phyloP scores from a whole-genome alignment of 2,888 invertebrate species.

The Anagyrus pseudococci region DNA sequence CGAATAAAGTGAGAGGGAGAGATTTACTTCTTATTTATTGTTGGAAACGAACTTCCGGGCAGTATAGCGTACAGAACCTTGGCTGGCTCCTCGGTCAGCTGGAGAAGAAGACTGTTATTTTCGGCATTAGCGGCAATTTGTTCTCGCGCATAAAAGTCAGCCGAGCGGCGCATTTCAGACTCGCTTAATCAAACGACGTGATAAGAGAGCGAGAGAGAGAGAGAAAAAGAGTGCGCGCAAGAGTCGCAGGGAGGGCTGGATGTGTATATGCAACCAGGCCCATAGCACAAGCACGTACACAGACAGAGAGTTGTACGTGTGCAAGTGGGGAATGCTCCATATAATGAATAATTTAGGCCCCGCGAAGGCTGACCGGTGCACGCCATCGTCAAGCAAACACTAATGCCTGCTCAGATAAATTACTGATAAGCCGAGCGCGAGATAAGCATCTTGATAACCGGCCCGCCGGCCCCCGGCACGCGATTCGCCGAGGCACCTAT shows the following conservation, averaged over 20 bases:
- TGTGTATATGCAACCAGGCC: not conserved
- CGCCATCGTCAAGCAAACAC: slow-evolving; percentile 60
- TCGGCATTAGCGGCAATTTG: slow-evolving; percentile 39
- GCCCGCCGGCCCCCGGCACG: slow-evolving; percentile 45
- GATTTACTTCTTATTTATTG: slow-evolving; percentile 28
- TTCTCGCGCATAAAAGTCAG: slow-evolving; percentile 36
- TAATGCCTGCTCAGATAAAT: slow-evolving; percentile 62
- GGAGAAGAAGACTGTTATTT: slow-evolving; percentile 16
- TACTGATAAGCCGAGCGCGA: slow-evolving; percentile 57
- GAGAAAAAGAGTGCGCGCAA: not conserved
- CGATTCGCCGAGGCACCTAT: slow-evolving; percentile 40
- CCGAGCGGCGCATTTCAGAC: slow-evolving; percentile 15
- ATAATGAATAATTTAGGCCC: slow-evolving; percentile 59
- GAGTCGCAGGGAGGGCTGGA: not conserved
- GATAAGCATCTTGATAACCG: slow-evolving; percentile 60
- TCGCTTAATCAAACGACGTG: slow-evolving; percentile 38
- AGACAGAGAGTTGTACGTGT: not conserved
- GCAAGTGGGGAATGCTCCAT: slow-evolving; percentile 41
- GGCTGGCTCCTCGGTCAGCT: not conserved
- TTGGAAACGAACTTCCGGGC: slow-evolving; percentile 20
- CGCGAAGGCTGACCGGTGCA: slow-evolving; percentile 54
- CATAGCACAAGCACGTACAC: not conserved
- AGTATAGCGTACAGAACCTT: not conserved
- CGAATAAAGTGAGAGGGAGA: no score
- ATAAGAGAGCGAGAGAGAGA: slow-evolving; percentile 7